Conservation (phyloP, 1,140 invertebrate genomes). For the Holotrichia oblita region DNA sequence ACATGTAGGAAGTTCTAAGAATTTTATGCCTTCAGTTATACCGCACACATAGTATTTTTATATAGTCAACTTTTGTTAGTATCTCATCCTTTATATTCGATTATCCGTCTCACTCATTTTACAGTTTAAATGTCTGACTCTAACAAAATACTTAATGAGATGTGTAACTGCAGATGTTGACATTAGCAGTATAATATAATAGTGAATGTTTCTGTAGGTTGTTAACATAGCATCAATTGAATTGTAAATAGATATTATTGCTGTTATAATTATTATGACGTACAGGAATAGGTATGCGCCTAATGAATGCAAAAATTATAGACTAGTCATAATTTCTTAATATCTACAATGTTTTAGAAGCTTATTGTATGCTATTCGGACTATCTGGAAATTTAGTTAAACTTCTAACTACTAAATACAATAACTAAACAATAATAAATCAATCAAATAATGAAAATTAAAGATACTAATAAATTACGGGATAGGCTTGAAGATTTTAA, state of each 20-base stretch:
- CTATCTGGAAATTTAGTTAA: no score
- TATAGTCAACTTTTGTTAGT: neutral
- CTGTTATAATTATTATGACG: neutral
- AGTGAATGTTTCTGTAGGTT: constrained; percentile 3
- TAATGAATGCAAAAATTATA: no score
- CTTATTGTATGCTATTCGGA: no score
- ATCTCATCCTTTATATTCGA: neutral
- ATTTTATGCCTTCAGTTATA: neutral
- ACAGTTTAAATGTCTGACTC: constrained; percentile 7
- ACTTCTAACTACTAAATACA: no score
- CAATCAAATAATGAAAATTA: no score
- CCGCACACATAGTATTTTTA: neutral
- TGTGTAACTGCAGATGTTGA: neutral
- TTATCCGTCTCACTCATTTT: neutral
- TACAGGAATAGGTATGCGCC: neutral
- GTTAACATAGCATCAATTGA: constrained; percentile 10
- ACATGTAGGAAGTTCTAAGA: neutral
- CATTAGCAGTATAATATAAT: constrained; percentile 7
- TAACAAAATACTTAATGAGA: constrained; percentile 34
- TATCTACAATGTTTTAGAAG: no score
- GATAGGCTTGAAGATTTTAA: no score
- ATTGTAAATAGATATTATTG: neutral
- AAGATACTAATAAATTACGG: no score
- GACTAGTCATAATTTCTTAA: no score
- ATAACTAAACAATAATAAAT: no score